Conservation (phyloP, 2,888 invertebrate species). For the Steinernema scapterisci region DNA sequence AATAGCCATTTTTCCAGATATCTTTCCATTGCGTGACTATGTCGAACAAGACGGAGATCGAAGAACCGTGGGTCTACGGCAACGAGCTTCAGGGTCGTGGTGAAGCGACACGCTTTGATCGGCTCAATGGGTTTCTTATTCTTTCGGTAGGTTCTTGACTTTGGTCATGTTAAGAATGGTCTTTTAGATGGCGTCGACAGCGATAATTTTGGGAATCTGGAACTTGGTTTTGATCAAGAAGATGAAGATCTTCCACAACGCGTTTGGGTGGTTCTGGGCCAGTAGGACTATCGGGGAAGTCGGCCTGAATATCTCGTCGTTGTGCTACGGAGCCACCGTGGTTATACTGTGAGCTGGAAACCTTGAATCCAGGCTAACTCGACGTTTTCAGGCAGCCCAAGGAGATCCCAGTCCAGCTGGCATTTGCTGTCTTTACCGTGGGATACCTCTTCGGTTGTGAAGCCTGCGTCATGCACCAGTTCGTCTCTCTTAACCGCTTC, state of each 20-base stretch:
- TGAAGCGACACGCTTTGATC: background rate
- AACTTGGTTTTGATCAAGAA: background rate
- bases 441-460: constrained; percentile 21
- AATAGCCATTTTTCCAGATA: too few relatives aligned
- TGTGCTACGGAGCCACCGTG: background rate
- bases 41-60: background rate
- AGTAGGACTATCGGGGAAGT: constrained; percentile 21
- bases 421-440: background rate
- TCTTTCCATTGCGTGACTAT: background rate
- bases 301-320: background rate
- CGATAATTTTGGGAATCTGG: background rate
- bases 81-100: constrained; percentile 10
- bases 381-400: background rate
- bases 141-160: background rate
- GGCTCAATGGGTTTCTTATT: background rate
- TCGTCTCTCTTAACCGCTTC: constrained; percentile 11
- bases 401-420: background rate
- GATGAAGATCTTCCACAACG: constrained; percentile 9
- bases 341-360: background rate
- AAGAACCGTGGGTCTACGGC: background rate
- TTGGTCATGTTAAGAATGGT: background rate
- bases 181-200: background rate
- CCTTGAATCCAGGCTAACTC: background rate
- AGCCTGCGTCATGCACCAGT: constrained; percentile 23
- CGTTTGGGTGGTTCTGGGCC: constrained; percentile 23